Conservation (phyloP, 2,888 invertebrate species). For the Oasisia sp. region DNA sequence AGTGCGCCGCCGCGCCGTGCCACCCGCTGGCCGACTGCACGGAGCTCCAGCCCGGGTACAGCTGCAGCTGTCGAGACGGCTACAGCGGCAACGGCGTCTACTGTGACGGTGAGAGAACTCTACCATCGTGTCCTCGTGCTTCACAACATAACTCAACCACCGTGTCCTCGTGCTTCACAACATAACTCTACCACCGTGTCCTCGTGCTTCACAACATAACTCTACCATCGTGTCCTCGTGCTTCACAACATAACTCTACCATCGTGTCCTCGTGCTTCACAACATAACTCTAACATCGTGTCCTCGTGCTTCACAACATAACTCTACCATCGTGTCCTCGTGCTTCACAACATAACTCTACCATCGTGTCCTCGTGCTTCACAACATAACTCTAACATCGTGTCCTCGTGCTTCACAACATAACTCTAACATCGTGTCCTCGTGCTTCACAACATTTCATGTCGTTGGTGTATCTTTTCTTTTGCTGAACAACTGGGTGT, state of each 20-base stretch:
- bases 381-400: neutral
- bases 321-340: neutral
- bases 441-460: neutral
- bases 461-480: neutral
- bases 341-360: too few relatives aligned
- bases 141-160: neutral
- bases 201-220: too few relatives aligned
- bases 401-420: neutral
- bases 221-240: neutral
- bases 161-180: neutral
- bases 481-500: neutral
- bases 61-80: slow-evolving; percentile 37
- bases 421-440: neutral
- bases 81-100: slow-evolving; percentile 25
- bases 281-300: neutral
- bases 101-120: slow-evolving; percentile 28
- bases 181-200: neutral
- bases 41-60: slow-evolving; percentile 33
- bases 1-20: slow-evolving; percentile 18
- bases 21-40: slow-evolving; percentile 20
- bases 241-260: too few relatives aligned
- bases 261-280: neutral
- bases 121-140: neutral
- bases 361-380: neutral
- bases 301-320: too few relatives aligned